Base-by-base conservation (phyloP, 1,140 invertebrate species). In the Magallana angulata region DNA sequence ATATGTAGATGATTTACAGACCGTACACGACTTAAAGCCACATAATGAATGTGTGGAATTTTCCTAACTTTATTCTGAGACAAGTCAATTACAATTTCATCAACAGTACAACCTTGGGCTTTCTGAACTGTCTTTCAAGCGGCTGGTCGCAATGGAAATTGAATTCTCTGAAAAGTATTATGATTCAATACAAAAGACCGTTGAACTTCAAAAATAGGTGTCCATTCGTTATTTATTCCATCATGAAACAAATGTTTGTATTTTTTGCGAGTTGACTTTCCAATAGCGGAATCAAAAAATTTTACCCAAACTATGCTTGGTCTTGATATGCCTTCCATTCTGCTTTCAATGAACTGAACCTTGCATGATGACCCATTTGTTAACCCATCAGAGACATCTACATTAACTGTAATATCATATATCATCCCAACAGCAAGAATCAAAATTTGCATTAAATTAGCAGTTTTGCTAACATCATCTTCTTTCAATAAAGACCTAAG, bases 1-100 rank as follows among this genome's bases (percentile, higher is more conserved):
- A 86, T 82, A 60, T 86, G 48, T 16, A 86, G 57, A 3, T 30
- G 8, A 18, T 57, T 76, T 57, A 48, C 36, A 36, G 36, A 36
- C 36, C 36, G 36, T 36, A 36, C 36, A 36, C 36, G 36, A 36
- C 71, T 81, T 11, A 85, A 8, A 24, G 71, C 85, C 14, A 86
- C 85, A 81, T 82, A 86, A 59, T 86, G 85, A 24, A 86, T 60
- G 58, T 86, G 85, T 82, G 71, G 85, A 48, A 14, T 30, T 82
- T 82, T 80, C 30, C 60, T 64, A 3, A 16, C 57, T 56, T 14
- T 58, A 4, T 36, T 57, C 76, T 80, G 76, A 80, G 76, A 80
- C 57, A 85, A 30, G 84, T 85, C 84, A 59, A 84, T 36, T 58
- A 84, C 59, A 85, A 85, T 64, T 76, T 85, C 83, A 84, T 84